These are phyloP conservation scores for Agrotis segetum DNA, from an alignment of 2,888 invertebrate species.

Conservation along the genomic window DNA sequence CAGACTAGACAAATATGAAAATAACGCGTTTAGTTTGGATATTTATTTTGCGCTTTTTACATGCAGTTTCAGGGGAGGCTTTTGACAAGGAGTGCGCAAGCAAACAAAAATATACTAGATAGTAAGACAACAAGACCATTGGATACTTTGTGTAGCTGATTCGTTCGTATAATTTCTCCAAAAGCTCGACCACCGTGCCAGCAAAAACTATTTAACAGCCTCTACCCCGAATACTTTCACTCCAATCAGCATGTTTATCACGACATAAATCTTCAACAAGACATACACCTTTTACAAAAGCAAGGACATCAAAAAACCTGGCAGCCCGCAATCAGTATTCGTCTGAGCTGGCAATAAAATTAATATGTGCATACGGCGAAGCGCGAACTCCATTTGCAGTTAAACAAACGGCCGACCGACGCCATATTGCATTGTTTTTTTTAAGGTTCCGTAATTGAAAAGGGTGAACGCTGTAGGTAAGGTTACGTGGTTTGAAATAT, in stretches of 20 bases:
- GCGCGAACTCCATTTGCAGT: constrained; percentile 80
- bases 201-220: constrained; percentile 33
- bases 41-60: no score
- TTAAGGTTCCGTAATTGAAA: constrained; percentile 67
- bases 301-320: constrained; percentile 66
- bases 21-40: no score
- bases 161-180: not conserved
- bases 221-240: constrained; percentile 45
- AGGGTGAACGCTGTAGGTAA: constrained; percentile 56
- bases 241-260: constrained; percentile 54
- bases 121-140: not conserved
- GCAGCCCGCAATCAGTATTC: constrained; percentile 67
- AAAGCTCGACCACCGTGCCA: constrained; percentile 2
- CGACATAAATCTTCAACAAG: constrained; percentile 61
- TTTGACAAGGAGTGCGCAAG: no score
- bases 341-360: constrained; percentile 72
- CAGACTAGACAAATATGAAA: not conserved
- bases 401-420: constrained; percentile 74
- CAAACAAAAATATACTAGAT: not conserved
- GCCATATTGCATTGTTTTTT: constrained; percentile 79
- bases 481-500: constrained; percentile 57
- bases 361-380: constrained; percentile 78
- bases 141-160: no score
- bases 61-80: no score
- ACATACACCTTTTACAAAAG: constrained; percentile 60